Base-by-base conservation (phyloP, 2,888 invertebrate species). In the Ectemnius cavifrons region DNA sequence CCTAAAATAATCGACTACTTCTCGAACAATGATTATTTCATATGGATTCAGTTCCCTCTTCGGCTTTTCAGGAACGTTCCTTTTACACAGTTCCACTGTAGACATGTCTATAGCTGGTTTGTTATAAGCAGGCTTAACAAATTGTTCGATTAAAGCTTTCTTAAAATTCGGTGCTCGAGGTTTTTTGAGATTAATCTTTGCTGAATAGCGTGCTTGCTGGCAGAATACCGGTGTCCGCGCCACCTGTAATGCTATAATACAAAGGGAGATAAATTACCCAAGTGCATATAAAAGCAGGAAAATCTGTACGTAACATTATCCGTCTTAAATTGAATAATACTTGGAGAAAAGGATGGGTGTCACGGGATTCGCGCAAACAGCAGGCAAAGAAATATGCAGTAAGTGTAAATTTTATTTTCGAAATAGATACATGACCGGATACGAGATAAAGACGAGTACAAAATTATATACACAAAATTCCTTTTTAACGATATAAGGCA, bases 111-210 rank as follows among this genome's bases (percentile, higher is more conserved):
- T 66, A 73, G 91, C 89, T 18, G 92, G 92, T 58, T 92, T 92
- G 11, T 92, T 91, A 84, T 93, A 94, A 57, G 92, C 91, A 0
- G 96, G 96, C 85, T 93, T 93, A 0, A 94, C 91, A n/a, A 96
- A 91, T 79, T 93, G 93, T 60, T 95, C 89, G 57, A 95, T 92
- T 80, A 93, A 92, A 18, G 94, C 95, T 78, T 94, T 93, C 79
- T 94, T 93, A 87, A 94, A 96, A 89, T 95, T 95, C 0, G 95
- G 94, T 63, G 93, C 91, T 85, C 92, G 93, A 0, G 97, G 97
- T 79, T 92, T 94, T 89, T 95, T 95, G 57, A 97, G 93, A 86
- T 97, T 96, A 65, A 96, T 95, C 92, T 96, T 95, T 2, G 95
- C 94, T 23, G 95, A 92, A 88, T 93, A 95, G 81, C 96, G 92